A percentile compares a stretch with the other conserved stretches of the same genome.
phyloP scores from a whole-genome alignment of 2,113 vertebrate genomes.

The Synchiropus splendidus region DNA sequence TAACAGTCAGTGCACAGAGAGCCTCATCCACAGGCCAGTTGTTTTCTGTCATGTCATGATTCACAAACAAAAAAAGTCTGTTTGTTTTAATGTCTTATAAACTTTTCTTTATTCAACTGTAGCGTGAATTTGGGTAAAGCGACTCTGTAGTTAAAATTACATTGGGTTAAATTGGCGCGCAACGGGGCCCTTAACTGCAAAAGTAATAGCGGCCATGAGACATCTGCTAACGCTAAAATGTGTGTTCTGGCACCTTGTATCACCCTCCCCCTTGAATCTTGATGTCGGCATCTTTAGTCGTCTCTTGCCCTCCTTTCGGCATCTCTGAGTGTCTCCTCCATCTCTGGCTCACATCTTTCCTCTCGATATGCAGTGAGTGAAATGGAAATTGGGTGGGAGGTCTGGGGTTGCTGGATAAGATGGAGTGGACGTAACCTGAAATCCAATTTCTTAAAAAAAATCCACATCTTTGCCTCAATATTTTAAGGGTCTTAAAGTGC shows the following conservation, averaged over 20 bases:
- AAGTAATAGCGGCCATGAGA: constrained; percentile 26
- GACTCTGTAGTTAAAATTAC: no score
- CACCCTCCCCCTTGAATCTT: constrained; percentile 34
- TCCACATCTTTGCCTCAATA: no score
- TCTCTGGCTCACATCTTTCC: constrained; percentile 62
- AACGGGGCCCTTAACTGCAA: no score
- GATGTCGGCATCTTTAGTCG: constrained; percentile 32
- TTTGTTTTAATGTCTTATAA: no score
- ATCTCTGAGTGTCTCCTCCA: constrained; percentile 42
- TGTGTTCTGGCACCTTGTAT: constrained; percentile 23
- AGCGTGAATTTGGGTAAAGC: no score
- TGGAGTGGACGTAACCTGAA: constrained; percentile 62
- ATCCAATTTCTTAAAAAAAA: constrained; percentile 53
- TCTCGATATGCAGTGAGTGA: constrained; percentile 57
- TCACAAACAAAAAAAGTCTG: no score
- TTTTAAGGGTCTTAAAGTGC: no score
- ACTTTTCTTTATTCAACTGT: no score
- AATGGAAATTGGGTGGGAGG: constrained; percentile 66
- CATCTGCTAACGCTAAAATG: constrained; percentile 32
- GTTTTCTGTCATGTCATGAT: no score
- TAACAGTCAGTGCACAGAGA: no score
- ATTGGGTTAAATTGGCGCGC: no score
- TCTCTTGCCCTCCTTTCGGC: constrained; percentile 36
- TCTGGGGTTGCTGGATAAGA: constrained; percentile 60
- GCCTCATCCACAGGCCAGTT: no score